Conservation (phyloP, 30 jellyfish, hydroid and myxozoan species). For the Turritopsis rubra region DNA sequence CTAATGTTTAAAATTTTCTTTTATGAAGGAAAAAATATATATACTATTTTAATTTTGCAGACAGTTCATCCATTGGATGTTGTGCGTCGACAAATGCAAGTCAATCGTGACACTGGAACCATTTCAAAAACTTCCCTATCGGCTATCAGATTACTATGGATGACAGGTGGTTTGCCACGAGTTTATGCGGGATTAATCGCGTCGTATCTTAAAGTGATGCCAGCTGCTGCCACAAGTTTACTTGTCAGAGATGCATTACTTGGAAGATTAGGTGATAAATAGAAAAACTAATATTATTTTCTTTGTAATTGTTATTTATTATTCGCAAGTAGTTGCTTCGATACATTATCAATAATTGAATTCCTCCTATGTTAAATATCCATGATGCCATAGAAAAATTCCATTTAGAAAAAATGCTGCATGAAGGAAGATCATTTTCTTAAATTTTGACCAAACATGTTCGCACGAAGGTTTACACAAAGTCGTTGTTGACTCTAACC, state of each 20-base stretch:
- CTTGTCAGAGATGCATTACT: slow-evolving; percentile 65
- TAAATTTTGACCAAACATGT: no score
- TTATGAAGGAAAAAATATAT: background rate
- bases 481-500: no score
- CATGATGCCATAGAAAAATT: no score
- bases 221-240: slow-evolving; percentile 71
- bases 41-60: slow-evolving; percentile 15
- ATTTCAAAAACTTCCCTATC: slow-evolving; percentile 4
- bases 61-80: slow-evolving; percentile 83
- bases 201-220: slow-evolving; percentile 72
- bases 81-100: slow-evolving; percentile 78
- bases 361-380: no score
- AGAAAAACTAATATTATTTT: background rate
- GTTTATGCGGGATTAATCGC: slow-evolving; percentile 81
- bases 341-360: no score
- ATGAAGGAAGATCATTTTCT: no score
- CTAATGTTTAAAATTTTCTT: background rate
- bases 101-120: slow-evolving; percentile 34
- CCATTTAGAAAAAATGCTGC: no score
- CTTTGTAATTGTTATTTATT: background rate
- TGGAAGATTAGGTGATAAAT: slow-evolving; percentile 52
- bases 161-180: slow-evolving; percentile 56
- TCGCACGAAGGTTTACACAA: no score
- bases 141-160: slow-evolving; percentile 39
- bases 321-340: no score